These are phyloP conservation scores for Phytoseiulus persimilis DNA, from an alignment of 2,888 invertebrate genomes.

Conservation along the genomic window DNA sequence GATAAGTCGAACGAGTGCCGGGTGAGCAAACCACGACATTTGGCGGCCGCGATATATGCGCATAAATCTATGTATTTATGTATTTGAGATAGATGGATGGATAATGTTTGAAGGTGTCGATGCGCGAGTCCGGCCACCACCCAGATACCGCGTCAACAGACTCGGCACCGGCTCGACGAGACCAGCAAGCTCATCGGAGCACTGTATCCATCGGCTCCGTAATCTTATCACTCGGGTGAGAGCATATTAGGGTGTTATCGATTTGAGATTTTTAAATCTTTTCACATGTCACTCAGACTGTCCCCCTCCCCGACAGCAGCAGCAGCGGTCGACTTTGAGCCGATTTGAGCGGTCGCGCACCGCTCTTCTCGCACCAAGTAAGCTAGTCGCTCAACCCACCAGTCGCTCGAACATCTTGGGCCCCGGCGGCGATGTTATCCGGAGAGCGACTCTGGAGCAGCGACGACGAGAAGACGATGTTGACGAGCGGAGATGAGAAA, in stretches of 20 bases:
- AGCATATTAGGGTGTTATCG: constrained; percentile 5
- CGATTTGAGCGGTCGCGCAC: not conserved
- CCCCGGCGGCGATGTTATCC: not conserved
- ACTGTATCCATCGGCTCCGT: not conserved
- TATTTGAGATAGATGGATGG: not conserved
- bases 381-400: not conserved
- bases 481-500: no score
- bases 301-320: no score
- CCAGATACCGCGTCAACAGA: no score
- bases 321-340: not conserved
- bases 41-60: not conserved
- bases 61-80: constrained; percentile 18
- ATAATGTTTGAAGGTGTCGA: constrained; percentile 15
- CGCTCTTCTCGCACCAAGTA: no score
- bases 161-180: no score
- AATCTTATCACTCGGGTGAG: not conserved
- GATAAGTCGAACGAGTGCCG: no score
- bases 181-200: not conserved
- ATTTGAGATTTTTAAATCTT: not conserved
- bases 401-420: not conserved
- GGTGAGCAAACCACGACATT: not conserved
- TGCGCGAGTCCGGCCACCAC: not conserved
- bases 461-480: no score
- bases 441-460: not conserved
- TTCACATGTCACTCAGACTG: not conserved